Base-by-base conservation (phyloP, 2,797 vertebrate genomes). In the Myiotriccus ornatus region DNA sequence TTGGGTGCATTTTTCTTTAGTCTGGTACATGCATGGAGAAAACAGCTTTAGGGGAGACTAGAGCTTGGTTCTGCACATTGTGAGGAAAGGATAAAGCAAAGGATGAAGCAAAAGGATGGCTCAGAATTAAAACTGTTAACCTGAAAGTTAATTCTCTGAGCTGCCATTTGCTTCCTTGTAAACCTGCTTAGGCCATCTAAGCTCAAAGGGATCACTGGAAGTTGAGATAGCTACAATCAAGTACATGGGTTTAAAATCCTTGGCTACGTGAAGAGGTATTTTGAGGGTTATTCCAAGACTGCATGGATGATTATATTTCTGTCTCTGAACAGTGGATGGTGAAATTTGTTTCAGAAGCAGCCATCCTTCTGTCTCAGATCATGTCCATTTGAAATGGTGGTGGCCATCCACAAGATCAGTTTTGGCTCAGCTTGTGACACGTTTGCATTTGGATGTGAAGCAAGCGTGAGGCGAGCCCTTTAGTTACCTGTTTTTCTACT, bases 1-100 rank as follows among this genome's bases (percentile, higher is more conserved):
- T 78, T 91, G 81, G 87, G 65, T 92, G 60, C 52, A 50, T 85
- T 91, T 92, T 91, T 63, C 80, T 88, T 70, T 60, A 82, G 69
- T 67, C 65, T 73, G 37, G 62, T 84, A 49, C 37, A 25, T 28
- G 56, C 28, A 52, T 23, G 64, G 67, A 91, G 50, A 83, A 86
- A 85, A 80, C 34, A 79, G 39, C 50, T 73, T 49, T 77, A 90
- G 59, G 39, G 81, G 60, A 79, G 63, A 67, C 39, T 68, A 7
- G 9, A 91, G 34, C 28, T 68, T 55, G 20, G 13, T 60, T 93
- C 73, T 23, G 11, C 39, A 52, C 27, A 9, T 9, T 24, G 22
- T 3, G 2, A 30, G 37, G 50, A 84, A 78, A 78, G 62, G 25
- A 41, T 47, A 34, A 14, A 89, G 77, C 35, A 84, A 78, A 78